These are phyloP conservation scores for Drosophila rufa DNA, from an alignment of 1,140 invertebrate genomes.

Conservation along the genomic window DNA sequence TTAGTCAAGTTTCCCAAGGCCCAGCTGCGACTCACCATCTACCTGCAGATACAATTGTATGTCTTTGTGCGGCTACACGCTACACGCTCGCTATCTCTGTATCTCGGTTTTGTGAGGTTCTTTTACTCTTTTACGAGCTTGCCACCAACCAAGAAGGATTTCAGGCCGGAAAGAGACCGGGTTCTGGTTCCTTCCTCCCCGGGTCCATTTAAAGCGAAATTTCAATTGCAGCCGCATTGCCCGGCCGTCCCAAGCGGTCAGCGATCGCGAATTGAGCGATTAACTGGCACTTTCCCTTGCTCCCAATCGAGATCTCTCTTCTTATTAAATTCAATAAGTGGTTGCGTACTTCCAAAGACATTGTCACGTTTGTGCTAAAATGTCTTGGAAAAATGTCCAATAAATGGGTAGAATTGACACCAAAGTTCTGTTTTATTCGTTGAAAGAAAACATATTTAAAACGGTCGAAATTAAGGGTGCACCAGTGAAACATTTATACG, in stretches of 20 bases:
- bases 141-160: constrained; percentile 63
- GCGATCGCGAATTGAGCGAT: constrained; percentile 60
- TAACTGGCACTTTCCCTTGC: constrained; percentile 64
- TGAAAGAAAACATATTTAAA: background rate
- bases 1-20: constrained; percentile 54
- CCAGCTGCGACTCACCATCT: constrained; percentile 50
- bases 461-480: no score
- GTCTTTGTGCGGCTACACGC: constrained; percentile 68
- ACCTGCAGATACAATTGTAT: constrained; percentile 75
- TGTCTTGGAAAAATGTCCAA: background rate
- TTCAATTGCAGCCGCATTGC: constrained; percentile 17
- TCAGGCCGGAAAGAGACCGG: constrained; percentile 7
- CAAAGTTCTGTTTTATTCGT: background rate
- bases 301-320: constrained; percentile 15
- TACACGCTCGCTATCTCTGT: constrained; percentile 48
- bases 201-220: constrained; percentile 19
- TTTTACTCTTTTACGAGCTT: constrained; percentile 58
- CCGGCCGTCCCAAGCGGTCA: constrained; percentile 13
- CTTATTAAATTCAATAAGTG: constrained; percentile 9
- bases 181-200: background rate
- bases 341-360: background rate
- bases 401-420: background rate
- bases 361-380: background rate
- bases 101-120: constrained; percentile 5
- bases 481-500: background rate